A percentile compares a stretch with the other conserved stretches of the same genome.
Evolutionary conservation across 2,113 vertebrate genomes (phyloP).

Genomic region (Callipepla squamata): DNA sequence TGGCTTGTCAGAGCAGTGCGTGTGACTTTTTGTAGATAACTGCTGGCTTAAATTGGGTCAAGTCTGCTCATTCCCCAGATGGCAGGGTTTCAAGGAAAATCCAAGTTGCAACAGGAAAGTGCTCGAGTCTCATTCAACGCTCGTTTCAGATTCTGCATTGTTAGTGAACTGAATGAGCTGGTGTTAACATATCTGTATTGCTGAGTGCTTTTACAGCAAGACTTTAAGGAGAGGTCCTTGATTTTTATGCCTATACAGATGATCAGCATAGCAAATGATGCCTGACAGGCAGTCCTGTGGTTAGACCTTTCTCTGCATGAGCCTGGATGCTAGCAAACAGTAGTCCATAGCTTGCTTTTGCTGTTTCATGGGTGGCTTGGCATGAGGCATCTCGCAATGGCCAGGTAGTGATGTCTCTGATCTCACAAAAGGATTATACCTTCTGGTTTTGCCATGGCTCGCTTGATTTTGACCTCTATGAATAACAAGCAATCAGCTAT

Average conservation of each 20-base stretch:
- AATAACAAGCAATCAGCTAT: neutral
- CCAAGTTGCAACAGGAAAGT: neutral
- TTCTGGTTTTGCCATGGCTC: neutral
- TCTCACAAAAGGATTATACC: neutral
- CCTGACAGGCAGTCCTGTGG: neutral
- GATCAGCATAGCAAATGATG: neutral
- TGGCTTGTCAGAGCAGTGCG: neutral
- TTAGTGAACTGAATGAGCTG: neutral
- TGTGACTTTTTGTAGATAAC: neutral
- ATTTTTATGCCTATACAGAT: neutral
- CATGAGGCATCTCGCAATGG: neutral
- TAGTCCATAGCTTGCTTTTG: neutral
- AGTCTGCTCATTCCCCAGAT: slow-evolving; percentile 9
- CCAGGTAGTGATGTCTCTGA: fast-evolving
- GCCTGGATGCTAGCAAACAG: neutral
- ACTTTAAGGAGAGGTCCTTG: neutral
- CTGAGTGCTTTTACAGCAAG: neutral
- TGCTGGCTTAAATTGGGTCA: neutral
- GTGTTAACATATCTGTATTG: neutral
- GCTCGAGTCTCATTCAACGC: neutral
- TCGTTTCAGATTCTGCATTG: neutral
- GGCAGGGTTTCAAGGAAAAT: slow-evolving; percentile 30
- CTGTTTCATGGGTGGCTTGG: neutral
- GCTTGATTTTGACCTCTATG: neutral
- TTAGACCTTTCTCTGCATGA: neutral